Evolutionary conservation across 2,888 invertebrate genomes (phyloP), one percentile per base, ranked within the genome.

Genomic region (Allacma fusca): DNA sequence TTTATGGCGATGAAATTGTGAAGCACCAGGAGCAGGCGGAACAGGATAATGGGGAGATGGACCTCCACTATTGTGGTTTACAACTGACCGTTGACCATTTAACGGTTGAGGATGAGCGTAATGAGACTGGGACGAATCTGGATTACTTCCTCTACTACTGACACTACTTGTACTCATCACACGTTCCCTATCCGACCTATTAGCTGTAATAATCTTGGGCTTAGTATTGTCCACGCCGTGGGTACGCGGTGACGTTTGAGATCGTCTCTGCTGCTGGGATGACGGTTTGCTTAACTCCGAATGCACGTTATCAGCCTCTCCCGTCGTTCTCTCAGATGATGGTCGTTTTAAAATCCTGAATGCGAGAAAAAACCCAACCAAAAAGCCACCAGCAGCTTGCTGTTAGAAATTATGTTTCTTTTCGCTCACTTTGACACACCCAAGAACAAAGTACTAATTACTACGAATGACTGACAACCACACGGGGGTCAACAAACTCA

Each of bases 1-100:
- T 74, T 74, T 74, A 62, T 64, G 74, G 65, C 74, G 74, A 72
- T 72, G 57, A 44, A 71, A 24, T 44, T 29, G 34, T 50, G 71
- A 71, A 71, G 44, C 71, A 59, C 62, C 72, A 28, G 72, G 57
- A 59, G 59, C 59, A 72, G 72, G 62, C 21, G 72, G 72, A 62
- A 72, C 72, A n/a, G 72, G 57, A 59, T 34, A 28, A 72, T 50
- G 26, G 5, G 21, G 12, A 50, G 73, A 26, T 29, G 57, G 59
- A 62, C 59, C 74, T 29, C 65, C 74, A 23, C 59, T n/a, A 74
- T 21, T 70, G 34, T 70, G 70, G n/a, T 28, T 29, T n/a, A 34
- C 2, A 70, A 70, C 12, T 13, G 70, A 44, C 29, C 70, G 70
- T 70, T 7, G 70, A 2, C 70, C 70, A 40, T 68, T 21, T 4